These are phyloP conservation scores for Lepidonotus clava DNA, from an alignment of 2,888 invertebrate genomes.

Conservation along the genomic window DNA sequence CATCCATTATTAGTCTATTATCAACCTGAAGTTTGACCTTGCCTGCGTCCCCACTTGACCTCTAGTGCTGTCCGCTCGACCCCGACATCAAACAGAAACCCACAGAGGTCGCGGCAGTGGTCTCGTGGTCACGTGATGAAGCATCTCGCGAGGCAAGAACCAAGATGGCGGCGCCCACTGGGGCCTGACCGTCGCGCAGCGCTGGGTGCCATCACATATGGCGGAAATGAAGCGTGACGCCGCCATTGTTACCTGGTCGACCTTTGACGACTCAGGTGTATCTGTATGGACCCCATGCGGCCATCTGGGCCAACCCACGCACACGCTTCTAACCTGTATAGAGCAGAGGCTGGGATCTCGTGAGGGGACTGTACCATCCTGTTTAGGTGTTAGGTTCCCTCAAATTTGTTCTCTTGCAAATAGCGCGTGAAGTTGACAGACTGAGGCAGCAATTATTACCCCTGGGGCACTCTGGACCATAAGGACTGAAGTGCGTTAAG, in stretches of 20 bases:
- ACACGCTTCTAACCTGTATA: too few species aligned
- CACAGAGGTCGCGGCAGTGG: background rate
- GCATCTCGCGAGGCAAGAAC: background rate
- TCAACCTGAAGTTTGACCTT: background rate
- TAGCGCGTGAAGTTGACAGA: too few species aligned
- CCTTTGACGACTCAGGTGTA: conserved; percentile 43
- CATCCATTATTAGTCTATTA: background rate
- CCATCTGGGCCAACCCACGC: conserved; percentile 18
- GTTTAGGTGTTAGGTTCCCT: too few species aligned
- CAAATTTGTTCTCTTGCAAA: too few species aligned
- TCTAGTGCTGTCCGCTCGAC: background rate
- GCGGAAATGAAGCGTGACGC: background rate
- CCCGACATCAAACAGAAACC: conserved; percentile 23
- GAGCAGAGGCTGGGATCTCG: too few species aligned
- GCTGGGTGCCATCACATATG: conserved; percentile 10
- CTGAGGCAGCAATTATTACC: too few species aligned
- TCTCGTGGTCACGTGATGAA: background rate
- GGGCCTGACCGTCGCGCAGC: background rate
- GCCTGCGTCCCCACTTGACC: conserved; percentile 3
- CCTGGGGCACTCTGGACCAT: too few species aligned
- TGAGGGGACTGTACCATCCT: too few species aligned
- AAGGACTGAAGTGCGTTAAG: too few species aligned
- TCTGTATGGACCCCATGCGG: background rate
- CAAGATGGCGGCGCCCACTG: background rate
- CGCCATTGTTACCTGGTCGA: conserved; percentile 37